phyloP scores from a whole-genome alignment of 2,113 vertebrate species.

The Pitta sordida region DNA sequence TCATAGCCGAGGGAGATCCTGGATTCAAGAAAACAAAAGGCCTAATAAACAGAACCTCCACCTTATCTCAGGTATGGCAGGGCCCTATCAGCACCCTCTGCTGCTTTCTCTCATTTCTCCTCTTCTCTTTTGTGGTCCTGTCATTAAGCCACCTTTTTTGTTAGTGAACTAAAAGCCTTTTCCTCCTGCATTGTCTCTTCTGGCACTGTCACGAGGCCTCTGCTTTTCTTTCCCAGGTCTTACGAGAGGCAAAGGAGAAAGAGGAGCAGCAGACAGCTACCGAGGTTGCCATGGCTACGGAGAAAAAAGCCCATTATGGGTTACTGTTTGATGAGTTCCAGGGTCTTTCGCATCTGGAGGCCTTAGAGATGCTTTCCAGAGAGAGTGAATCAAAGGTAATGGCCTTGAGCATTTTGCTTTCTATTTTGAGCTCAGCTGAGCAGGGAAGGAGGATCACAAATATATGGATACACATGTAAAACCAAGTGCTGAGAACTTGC shows the following conservation, averaged over 20 bases:
- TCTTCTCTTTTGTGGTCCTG: background rate
- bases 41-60: slow-evolving; percentile 85
- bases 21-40: slow-evolving; percentile 96
- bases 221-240: slow-evolving; percentile 77
- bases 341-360: slow-evolving; percentile 94
- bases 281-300: slow-evolving; percentile 70
- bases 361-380: slow-evolving; percentile 93
- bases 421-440: slow-evolving; percentile 37
- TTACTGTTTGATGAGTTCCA: slow-evolving; percentile 97
- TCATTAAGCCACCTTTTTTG: background rate
- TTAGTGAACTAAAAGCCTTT: background rate
- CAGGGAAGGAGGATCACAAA: background rate
- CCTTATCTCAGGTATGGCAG: slow-evolving; percentile 86
- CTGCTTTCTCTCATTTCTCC: background rate
- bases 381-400: slow-evolving; percentile 95
- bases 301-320: slow-evolving; percentile 92
- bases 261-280: slow-evolving; percentile 83
- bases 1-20: slow-evolving; percentile 95
- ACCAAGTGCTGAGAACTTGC: background rate
- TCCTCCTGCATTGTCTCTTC: background rate
- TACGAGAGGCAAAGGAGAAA: slow-evolving; percentile 92
- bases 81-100: background rate
- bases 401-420: slow-evolving; percentile 43
- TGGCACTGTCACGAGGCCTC: background rate
- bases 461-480: background rate